phyloP scores from a whole-genome alignment of 2,888 invertebrate genomes.

The Danaus chrysippus region DNA sequence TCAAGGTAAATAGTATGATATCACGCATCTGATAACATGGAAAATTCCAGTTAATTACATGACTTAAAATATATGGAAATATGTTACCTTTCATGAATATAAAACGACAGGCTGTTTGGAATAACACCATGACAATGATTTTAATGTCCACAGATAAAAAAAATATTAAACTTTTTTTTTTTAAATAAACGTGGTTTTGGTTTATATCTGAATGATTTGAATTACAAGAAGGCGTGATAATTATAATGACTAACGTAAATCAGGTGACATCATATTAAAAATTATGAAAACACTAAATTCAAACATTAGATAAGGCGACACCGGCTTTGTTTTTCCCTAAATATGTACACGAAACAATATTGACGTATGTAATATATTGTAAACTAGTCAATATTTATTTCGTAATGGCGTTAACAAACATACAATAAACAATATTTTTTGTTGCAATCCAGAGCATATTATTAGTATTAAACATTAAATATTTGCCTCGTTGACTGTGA shows the following conservation, averaged over 20 bases:
- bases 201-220: no score
- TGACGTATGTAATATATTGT: conserved; percentile 23
- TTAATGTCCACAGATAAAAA: no score
- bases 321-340: conserved; percentile 17
- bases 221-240: no score
- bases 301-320: background rate
- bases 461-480: conserved; percentile 62
- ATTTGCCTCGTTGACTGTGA: conserved; percentile 59
- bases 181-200: no score
- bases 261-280: no score
- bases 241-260: no score
- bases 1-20: conserved; percentile 40
- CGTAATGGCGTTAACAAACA: conserved; percentile 28
- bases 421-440: conserved; percentile 38
- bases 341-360: conserved; percentile 22
- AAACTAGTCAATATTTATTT: conserved; percentile 27
- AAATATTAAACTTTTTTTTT: no score
- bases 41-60: conserved; percentile 51
- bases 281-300: no score
- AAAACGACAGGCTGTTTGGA: background rate
- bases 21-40: conserved; percentile 44
- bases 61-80: conserved; percentile 23
- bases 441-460: conserved; percentile 43
- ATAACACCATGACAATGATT: background rate
- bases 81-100: background rate